Conservation (phyloP, 2,113 vertebrate species). For the Onychostoma macrolepis region DNA sequence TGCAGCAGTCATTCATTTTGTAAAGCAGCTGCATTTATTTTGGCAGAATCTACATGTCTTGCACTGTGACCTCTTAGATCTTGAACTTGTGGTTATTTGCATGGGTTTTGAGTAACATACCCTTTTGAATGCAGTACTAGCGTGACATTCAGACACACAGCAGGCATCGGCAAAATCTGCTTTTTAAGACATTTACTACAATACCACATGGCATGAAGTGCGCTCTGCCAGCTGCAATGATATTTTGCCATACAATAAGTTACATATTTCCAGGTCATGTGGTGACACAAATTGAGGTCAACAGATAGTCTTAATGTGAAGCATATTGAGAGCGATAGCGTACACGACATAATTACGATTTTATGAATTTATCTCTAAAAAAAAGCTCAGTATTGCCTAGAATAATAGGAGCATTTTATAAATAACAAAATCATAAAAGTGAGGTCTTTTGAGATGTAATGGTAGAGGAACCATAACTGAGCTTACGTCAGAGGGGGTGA, state of each 20-base stretch:
- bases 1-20: constrained; percentile 38
- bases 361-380: constrained; percentile 54
- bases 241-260: constrained; percentile 23
- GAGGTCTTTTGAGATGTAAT: constrained; percentile 52
- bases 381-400: constrained; percentile 42
- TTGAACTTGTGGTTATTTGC: background rate
- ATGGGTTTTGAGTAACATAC: constrained; percentile 18
- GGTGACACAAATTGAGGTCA: constrained; percentile 12
- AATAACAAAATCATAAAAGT: constrained; percentile 57
- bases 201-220: constrained; percentile 32
- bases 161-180: constrained; percentile 17
- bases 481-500: constrained; percentile 56
- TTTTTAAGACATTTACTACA: constrained; percentile 21
- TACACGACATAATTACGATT: constrained; percentile 38
- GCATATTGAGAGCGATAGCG: constrained; percentile 41
- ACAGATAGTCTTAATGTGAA: constrained; percentile 48
- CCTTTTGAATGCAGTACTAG: constrained; percentile 23
- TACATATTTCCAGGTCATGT: constrained; percentile 41
- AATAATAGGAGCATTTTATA: constrained; percentile 41
- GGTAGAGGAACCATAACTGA: constrained; percentile 32
- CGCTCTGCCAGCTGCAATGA: constrained; percentile 12
- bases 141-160: constrained; percentile 5
- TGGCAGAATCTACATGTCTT: constrained; percentile 15
- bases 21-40: constrained; percentile 40
- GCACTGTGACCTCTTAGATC: constrained; percentile 42